phyloP scores from a whole-genome alignment of 2,797 vertebrate species.

The Anguilla obscura region DNA sequence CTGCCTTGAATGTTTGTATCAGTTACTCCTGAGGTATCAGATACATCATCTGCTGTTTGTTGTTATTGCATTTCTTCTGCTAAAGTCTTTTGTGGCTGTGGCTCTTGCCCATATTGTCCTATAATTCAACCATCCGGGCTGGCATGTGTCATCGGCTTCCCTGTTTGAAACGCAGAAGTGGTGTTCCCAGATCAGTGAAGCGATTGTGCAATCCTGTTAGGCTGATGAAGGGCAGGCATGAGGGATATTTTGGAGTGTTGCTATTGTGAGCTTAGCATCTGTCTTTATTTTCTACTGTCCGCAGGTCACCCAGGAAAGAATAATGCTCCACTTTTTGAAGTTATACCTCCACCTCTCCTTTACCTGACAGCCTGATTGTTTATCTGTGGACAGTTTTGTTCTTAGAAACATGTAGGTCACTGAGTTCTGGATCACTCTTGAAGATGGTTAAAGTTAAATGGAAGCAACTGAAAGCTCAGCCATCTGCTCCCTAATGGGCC shows the following conservation, averaged over 20 bases:
- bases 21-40: conserved; percentile 17
- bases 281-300: neutral
- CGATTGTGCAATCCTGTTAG: neutral
- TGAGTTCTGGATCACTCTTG: neutral
- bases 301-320: neutral
- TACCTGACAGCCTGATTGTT: neutral
- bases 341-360: neutral
- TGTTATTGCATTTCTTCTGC: neutral
- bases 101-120: neutral
- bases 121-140: neutral
- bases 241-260: neutral
- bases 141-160: neutral
- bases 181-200: neutral
- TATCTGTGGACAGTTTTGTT: neutral
- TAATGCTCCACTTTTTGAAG: neutral
- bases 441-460: neutral
- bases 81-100: neutral
- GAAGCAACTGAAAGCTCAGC: neutral
- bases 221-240: neutral
- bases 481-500: neutral
- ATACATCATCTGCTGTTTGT: neutral
- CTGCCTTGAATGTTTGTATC: conserved; percentile 4
- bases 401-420: neutral
- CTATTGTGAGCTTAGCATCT: neutral
- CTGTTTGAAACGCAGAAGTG: neutral